phyloP scores from a whole-genome alignment of 2,888 invertebrate genomes.

The Julus scandinavius region DNA sequence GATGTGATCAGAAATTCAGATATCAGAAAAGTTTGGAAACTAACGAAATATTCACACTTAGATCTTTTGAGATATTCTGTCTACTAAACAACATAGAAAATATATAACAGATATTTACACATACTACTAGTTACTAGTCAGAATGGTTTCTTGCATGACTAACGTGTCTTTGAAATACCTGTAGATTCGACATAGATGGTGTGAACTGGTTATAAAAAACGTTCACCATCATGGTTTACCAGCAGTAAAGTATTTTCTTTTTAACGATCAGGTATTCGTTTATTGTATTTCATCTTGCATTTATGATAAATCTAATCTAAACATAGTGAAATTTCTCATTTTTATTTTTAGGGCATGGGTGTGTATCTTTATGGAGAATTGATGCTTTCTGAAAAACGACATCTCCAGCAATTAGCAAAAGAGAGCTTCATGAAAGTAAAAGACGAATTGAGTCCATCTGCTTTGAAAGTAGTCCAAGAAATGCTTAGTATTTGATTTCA shows the following conservation, averaged over 20 bases:
- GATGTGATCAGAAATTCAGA: no score
- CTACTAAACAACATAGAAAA: no score
- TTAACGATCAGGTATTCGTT: slow-evolving; percentile 64
- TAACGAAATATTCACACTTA: no score
- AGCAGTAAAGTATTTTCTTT: slow-evolving; percentile 63
- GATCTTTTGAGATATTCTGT: no score
- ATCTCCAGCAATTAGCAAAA: slow-evolving; percentile 61
- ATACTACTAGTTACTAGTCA: no score
- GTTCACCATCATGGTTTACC: slow-evolving; percentile 60
- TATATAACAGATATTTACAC: no score
- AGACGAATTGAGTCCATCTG: slow-evolving; percentile 61
- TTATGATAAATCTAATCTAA: background rate
- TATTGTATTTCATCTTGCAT: background rate
- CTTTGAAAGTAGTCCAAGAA: slow-evolving; percentile 55
- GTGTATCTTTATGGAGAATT: slow-evolving; percentile 68
- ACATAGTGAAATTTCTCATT: background rate
- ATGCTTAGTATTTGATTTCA: slow-evolving; percentile 42
- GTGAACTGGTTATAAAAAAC: slow-evolving; percentile 66
- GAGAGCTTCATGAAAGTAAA: slow-evolving; percentile 61
- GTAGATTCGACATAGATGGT: slow-evolving; percentile 66
- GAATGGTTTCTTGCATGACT: no score
- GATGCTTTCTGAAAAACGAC: slow-evolving; percentile 62
- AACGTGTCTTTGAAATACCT: background rate
- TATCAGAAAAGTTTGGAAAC: no score
- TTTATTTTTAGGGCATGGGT: slow-evolving; percentile 65